Evolutionary conservation across 2,888 invertebrate genomes (phyloP).

Genomic region (Dryadula phaetusa): DNA sequence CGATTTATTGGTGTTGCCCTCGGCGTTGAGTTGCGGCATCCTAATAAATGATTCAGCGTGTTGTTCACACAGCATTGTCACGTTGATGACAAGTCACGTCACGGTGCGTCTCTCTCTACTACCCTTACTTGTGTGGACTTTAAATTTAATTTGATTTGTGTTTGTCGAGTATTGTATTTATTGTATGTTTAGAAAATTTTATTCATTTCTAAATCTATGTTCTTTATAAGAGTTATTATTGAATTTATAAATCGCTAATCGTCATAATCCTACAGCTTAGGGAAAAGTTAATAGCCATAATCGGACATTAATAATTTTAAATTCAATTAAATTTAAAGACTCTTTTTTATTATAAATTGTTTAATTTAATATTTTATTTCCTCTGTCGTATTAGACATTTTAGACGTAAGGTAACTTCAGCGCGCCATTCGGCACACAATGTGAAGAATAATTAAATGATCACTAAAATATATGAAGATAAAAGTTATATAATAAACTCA

Average conservation of each 20-base stretch:
- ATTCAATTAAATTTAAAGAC: background rate
- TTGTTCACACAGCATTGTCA: constrained; percentile 31
- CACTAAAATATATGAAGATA: background rate
- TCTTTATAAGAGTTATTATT: no score
- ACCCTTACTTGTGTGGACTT: background rate
- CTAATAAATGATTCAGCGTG: constrained; percentile 38
- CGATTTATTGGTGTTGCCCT: constrained; percentile 38
- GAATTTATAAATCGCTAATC: no score
- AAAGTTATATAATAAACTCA: background rate
- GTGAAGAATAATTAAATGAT: no score
- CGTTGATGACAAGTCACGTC: constrained; percentile 30
- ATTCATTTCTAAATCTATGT: no score
- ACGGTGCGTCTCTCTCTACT: background rate
- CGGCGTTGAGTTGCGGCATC: constrained; percentile 31
- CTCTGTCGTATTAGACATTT: no score
- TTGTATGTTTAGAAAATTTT: background rate
- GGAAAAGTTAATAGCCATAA: no score
- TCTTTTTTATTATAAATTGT: no score
- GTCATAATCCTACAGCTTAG: no score
- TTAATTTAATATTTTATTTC: no score
- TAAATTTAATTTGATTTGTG: background rate
- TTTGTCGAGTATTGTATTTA: background rate
- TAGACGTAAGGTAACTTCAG: no score
- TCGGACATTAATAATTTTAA: background rate
- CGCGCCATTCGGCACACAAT: no score